A percentile compares a stretch with the other conserved stretches of the same genome.
Conservation (phyloP, 2,888 invertebrate species). For the Malthinus flaveolus region DNA sequence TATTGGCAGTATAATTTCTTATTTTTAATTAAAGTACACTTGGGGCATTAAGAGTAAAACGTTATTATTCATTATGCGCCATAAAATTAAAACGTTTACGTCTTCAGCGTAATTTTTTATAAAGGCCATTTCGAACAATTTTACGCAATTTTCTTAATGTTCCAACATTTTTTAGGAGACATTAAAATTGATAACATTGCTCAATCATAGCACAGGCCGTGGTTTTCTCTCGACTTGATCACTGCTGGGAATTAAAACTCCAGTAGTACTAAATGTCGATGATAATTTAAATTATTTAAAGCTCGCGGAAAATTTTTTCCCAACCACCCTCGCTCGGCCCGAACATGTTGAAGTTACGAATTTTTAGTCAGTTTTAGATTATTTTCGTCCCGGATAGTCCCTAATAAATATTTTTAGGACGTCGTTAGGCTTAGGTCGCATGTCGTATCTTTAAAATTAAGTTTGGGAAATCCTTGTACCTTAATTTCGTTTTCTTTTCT, state of each 20-base stretch:
- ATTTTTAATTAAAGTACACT: too few relatives aligned
- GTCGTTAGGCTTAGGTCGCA: too few relatives aligned
- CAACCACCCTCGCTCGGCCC: too few relatives aligned
- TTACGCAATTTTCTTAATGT: constrained; percentile 7
- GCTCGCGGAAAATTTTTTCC: background rate
- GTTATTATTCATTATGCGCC: background rate
- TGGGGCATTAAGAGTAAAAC: too few relatives aligned
- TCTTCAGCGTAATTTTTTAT: constrained; percentile 3
- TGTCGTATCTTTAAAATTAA: too few relatives aligned
- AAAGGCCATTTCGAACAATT: background rate
- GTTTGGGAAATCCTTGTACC: background rate
- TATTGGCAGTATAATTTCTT: too few relatives aligned
- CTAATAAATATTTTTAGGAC: too few relatives aligned
- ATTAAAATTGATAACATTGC: constrained; percentile 12
- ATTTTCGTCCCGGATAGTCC: too few relatives aligned
- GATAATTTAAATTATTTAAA: constrained; percentile 10
- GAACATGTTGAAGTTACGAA: too few relatives aligned
- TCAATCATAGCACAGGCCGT: background rate
- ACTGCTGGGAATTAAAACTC: constrained; percentile 8
- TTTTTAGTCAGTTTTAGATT: too few relatives aligned
- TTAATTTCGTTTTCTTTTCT: background rate
- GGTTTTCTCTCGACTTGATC: constrained; percentile 9
- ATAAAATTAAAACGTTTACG: background rate
- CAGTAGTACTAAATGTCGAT: constrained; percentile 5
- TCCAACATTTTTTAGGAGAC: constrained; percentile 3